phyloP scores from a whole-genome alignment of 2,113 vertebrate species.

The Tychaedon coryphoeus region DNA sequence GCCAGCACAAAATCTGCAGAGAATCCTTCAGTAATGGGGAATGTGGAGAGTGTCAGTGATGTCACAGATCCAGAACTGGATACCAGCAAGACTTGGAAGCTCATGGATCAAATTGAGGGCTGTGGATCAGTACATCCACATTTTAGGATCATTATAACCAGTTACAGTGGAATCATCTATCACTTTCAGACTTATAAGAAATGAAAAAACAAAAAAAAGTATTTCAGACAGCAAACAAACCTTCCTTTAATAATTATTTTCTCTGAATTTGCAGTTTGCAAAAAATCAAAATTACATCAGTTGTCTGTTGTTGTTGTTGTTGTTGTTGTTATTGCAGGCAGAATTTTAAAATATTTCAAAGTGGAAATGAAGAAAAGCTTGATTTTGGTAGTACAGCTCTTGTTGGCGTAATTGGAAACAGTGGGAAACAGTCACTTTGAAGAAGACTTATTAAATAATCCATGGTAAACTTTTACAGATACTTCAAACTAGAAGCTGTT shows the following conservation, averaged over 20 bases:
- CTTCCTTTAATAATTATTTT: background rate
- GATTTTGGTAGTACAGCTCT: slow-evolving; percentile 72
- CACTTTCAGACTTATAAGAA: background rate
- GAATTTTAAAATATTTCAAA: slow-evolving; percentile 71
- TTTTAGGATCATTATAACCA: background rate
- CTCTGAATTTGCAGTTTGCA: background rate
- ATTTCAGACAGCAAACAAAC: background rate
- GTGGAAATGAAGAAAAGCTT: slow-evolving; percentile 66
- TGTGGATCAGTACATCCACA: background rate
- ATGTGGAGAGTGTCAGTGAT: background rate
- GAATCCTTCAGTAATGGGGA: background rate
- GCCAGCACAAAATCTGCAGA: background rate
- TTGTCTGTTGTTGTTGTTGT: background rate
- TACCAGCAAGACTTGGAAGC: background rate
- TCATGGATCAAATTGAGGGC: background rate
- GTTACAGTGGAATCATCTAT: background rate
- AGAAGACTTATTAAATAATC: slow-evolving; percentile 75
- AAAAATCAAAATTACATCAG: background rate
- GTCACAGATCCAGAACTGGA: background rate
- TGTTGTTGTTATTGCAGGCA: background rate
- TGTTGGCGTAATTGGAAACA: slow-evolving; percentile 81
- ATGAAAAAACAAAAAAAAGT: no score
- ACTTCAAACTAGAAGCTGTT: background rate
- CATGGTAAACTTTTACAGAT: slow-evolving; percentile 70
- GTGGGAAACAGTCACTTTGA: slow-evolving; percentile 85